Evolutionary conservation across 2,113 vertebrate genomes (phyloP), one percentile per base, ranked within the genome.

Genomic region (Megalops atlanticus): DNA sequence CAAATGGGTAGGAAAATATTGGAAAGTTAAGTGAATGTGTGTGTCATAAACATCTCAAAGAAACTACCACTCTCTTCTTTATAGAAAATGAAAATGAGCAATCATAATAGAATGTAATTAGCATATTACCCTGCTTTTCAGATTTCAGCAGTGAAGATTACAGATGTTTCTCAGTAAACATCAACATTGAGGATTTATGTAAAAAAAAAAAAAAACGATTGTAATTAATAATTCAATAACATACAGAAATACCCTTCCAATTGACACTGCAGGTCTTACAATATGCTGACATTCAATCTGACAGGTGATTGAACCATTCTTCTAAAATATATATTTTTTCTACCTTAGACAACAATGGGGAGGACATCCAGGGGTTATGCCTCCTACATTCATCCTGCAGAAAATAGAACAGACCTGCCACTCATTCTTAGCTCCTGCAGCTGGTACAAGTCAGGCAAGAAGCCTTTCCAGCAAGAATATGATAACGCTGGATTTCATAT

Each of bases 351-450:
- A 76, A 47, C 40, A 78, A 74, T 75, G 78, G 52, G 70, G 38
- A 71, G 36, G 41, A 69, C 58, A 70, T 40, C 41, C 49, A 24
- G 54, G 54, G 83, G 85, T 82, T 81, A 82, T 78, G 49, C 80
- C 80, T 76, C 78, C 58, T 78, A 79, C 78, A 76, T 81, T 73
- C 80, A 76, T 86, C 85, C 83, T 70, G 70, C 69, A 41, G 69
- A 80, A 80, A 82, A 33, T 79, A 81, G 21, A 81, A 80, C 74
- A 80, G 73, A 77, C 77, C 86, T 83, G 83, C 79, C 84, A 83
- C 72, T 83, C 83, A 83, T 81, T 16, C 74, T 49, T 18, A 35
- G 36, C 43, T 36, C n/a, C 72, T 40, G 33, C 75, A 83, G 75
- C 84, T 82, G 27, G 40, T 49, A 72, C 33, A 45, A 71, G 40